Conservation (phyloP, 2,113 vertebrate genomes). For the Antennarius striatus region DNA sequence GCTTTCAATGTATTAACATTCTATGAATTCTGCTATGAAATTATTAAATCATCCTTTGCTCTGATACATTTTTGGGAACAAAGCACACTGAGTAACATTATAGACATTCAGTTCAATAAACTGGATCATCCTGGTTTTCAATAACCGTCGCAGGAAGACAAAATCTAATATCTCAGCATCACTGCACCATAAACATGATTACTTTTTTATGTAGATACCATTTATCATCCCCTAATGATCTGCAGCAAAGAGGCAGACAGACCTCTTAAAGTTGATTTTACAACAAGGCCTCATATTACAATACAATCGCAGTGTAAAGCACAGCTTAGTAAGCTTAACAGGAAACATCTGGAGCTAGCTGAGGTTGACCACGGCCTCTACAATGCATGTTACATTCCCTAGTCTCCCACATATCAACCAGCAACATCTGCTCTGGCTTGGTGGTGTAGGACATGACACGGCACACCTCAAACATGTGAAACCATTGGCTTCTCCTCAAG, state of each 20-base stretch:
- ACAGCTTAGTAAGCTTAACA: slow-evolving; percentile 43
- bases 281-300: slow-evolving; percentile 40
- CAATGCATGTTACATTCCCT: slow-evolving; percentile 46
- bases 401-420: slow-evolving; percentile 50
- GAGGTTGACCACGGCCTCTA: slow-evolving; percentile 36
- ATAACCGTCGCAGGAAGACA: too few relatives aligned
- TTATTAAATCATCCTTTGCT: too few relatives aligned
- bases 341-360: slow-evolving; percentile 72
- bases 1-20: not conserved
- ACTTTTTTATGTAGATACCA: too few relatives aligned
- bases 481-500: slow-evolving; percentile 7
- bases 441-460: slow-evolving; percentile 22
- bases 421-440: slow-evolving; percentile 57
- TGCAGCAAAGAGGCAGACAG: slow-evolving; percentile 6
- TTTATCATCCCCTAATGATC: not conserved
- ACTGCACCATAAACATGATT: too few relatives aligned
- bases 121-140: too few relatives aligned
- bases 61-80: too few relatives aligned
- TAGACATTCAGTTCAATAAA: too few relatives aligned
- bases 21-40: not conserved
- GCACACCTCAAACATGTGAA: slow-evolving; percentile 30
- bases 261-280: slow-evolving; percentile 31
- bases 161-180: too few relatives aligned
- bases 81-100: too few relatives aligned
- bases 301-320: slow-evolving; percentile 19